Evolutionary conservation across 2,888 invertebrate species (phyloP).

Genomic region (Cheilosia scutellata): DNA sequence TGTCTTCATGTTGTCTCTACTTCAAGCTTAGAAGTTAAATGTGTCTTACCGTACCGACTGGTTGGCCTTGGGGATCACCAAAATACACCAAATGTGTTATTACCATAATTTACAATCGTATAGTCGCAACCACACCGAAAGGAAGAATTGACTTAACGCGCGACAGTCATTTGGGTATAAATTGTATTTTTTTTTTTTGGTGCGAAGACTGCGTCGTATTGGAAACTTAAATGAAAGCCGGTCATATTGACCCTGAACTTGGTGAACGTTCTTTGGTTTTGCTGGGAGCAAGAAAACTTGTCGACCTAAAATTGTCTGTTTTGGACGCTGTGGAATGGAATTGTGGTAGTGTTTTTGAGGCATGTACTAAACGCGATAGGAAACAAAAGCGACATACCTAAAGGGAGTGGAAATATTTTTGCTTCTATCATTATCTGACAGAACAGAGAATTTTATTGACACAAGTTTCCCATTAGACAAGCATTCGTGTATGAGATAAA

Average conservation of each 20-base stretch:
- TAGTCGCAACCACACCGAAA: background rate
- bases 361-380: slow-evolving; percentile 1
- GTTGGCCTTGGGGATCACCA: slow-evolving; percentile 32
- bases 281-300: slow-evolving; percentile 32
- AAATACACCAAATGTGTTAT: slow-evolving; percentile 16
- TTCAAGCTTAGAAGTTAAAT: slow-evolving; percentile 7
- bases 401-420: slow-evolving; percentile 3
- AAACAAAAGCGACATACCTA: slow-evolving; percentile 10
- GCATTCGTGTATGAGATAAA: slow-evolving; percentile 50
- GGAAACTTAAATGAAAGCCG: slow-evolving; percentile 53
- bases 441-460: slow-evolving; percentile 56
- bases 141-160: slow-evolving; percentile 33
- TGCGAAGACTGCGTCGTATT: slow-evolving; percentile 43
- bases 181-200: slow-evolving; percentile 44
- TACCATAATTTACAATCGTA: background rate
- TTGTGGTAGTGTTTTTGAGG: background rate
- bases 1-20: slow-evolving; percentile 5
- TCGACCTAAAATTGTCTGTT: background rate
- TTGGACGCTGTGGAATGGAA: background rate
- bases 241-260: slow-evolving; percentile 69
- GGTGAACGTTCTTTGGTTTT: slow-evolving; percentile 29
- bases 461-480: slow-evolving; percentile 67
- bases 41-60: slow-evolving; percentile 32
- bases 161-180: slow-evolving; percentile 27
- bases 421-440: slow-evolving; percentile 18